phyloP scores from a whole-genome alignment of 2,797 vertebrate genomes.

The Smutsia temminckii region DNA sequence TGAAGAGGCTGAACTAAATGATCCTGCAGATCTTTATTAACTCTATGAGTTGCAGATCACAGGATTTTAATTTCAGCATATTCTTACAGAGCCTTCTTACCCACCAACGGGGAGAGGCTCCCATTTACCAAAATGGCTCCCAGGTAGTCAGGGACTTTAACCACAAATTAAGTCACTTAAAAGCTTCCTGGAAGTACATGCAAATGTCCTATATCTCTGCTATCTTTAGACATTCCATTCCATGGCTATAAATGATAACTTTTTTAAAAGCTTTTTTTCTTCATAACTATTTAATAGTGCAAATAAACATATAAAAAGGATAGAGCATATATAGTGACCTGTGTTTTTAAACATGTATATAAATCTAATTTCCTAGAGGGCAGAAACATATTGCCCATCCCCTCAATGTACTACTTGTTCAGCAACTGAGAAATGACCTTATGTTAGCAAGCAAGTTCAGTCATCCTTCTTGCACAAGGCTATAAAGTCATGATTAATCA shows the following conservation, averaged over 20 bases:
- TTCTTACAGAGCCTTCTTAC: neutral
- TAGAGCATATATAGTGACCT: neutral
- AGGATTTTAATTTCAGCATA: neutral
- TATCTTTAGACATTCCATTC: neutral
- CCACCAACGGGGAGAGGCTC: neutral
- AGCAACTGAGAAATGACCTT: neutral
- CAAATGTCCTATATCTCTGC: neutral
- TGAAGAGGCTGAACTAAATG: neutral
- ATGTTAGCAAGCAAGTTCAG: constrained; percentile 31
- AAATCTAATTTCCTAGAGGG: constrained; percentile 21
- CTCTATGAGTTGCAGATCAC: neutral
- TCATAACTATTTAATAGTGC: neutral
- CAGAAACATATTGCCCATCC: constrained; percentile 9
- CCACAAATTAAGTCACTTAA: neutral
- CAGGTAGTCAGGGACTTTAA: neutral
- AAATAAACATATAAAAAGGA: neutral
- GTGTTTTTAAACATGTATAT: neutral
- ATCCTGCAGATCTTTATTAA: neutral
- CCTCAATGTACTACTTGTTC: constrained; percentile 5
- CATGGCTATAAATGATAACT: neutral
- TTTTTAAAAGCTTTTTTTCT: neutral
- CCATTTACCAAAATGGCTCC: neutral
- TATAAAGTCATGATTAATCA: constrained; percentile 38
- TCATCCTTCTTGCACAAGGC: neutral
- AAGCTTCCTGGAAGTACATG: neutral